A percentile compares a stretch with the other conserved stretches of the same genome.
phyloP scores from a whole-genome alignment of 2,797 vertebrate genomes.

The Sitta carolinensis region DNA sequence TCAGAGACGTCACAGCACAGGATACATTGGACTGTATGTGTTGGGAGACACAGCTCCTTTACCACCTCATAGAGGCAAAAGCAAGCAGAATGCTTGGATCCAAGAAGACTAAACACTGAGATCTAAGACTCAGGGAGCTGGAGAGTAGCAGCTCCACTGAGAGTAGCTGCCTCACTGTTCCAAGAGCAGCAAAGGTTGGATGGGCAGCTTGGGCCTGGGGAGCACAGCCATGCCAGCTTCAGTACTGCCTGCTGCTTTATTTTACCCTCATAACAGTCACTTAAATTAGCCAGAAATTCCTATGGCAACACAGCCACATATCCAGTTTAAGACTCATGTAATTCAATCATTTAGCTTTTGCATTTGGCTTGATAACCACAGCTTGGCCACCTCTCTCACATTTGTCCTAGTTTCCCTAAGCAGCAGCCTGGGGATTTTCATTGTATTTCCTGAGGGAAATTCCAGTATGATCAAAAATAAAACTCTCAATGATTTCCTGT shows the following conservation, averaged over 20 bases:
- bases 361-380: background rate
- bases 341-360: background rate
- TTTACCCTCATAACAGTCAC: background rate
- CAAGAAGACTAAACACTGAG: background rate
- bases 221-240: accelerated
- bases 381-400: background rate
- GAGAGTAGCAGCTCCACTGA: background rate
- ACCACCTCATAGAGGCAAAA: background rate
- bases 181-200: background rate
- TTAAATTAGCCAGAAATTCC: background rate
- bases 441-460: background rate
- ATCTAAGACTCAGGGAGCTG: background rate
- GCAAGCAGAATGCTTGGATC: background rate
- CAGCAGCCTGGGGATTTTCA: background rate
- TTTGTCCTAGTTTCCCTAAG: background rate
- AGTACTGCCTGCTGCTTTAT: background rate
- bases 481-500: background rate
- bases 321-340: background rate
- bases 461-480: background rate
- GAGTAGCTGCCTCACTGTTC: background rate
- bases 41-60: accelerated
- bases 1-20: background rate
- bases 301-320: background rate
- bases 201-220: background rate
- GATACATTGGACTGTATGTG: accelerated